A percentile compares a stretch with the other conserved stretches of the same genome.
phyloP scores from a whole-genome alignment of 2,888 invertebrate species.

The Monoplex corrugatus region DNA sequence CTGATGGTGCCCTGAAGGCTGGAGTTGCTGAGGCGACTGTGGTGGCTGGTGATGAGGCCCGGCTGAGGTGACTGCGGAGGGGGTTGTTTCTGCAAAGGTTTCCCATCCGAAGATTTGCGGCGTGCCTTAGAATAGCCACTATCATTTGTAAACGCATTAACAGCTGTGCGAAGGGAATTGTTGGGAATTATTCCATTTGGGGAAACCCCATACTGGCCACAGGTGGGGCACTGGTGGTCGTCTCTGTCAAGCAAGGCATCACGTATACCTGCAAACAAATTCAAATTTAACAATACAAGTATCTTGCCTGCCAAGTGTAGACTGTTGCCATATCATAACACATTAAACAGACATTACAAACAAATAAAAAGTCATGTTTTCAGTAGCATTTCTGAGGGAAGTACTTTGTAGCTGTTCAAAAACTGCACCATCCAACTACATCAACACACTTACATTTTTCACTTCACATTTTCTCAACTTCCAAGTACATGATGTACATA shows the following conservation, averaged over 20 bases:
- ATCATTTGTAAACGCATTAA: constrained; percentile 94
- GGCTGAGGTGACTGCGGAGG: constrained; percentile 26
- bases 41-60: neutral
- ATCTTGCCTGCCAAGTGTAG: no score
- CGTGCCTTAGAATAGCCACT: constrained; percentile 88
- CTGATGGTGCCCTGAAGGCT: constrained; percentile 18
- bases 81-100: constrained; percentile 19
- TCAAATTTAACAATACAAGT: neutral
- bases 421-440: no score
- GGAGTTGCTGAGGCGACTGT: neutral
- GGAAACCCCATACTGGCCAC: constrained; percentile 94
- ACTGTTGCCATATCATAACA: no score
- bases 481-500: no score
- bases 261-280: constrained; percentile 88
- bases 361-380: no score
- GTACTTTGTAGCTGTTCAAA: no score
- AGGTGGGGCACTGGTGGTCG: constrained; percentile 96
- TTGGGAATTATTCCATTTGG: constrained; percentile 96
- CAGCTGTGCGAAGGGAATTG: constrained; percentile 91
- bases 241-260: constrained; percentile 94
- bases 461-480: no score
- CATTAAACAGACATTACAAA: no score
- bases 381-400: no score
- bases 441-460: no score
- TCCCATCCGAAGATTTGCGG: constrained; percentile 36